Conservation (phyloP, 1,140 invertebrate genomes). For the Heliconius hermathena region DNA sequence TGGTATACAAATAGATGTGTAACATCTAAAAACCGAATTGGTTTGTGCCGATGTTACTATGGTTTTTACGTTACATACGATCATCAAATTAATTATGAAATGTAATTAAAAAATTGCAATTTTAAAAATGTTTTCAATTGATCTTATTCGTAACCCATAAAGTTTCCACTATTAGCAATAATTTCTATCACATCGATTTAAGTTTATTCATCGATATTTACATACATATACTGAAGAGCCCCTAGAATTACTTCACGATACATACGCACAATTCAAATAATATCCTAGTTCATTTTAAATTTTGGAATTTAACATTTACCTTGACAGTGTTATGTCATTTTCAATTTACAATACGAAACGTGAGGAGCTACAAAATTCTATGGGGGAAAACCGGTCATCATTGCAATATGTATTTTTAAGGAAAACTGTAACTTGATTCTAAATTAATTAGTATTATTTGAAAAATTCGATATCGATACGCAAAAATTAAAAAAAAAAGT, state of each 20-base stretch:
- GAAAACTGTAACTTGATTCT: not conserved
- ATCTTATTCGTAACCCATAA: conserved; percentile 53
- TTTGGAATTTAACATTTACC: not conserved
- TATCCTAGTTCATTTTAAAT: not conserved
- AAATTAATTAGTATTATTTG: not conserved
- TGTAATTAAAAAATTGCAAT: too few relatives aligned
- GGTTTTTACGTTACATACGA: too few relatives aligned
- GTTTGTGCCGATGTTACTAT: too few relatives aligned
- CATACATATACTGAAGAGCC: not conserved
- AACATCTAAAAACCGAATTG: too few relatives aligned
- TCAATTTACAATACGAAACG: not conserved
- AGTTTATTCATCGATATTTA: not conserved
- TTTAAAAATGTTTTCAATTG: too few relatives aligned
- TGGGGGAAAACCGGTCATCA: not conserved
- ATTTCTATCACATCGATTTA: not conserved
- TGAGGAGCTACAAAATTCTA: not conserved
- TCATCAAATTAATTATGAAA: too few relatives aligned
- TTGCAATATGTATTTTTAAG: not conserved
- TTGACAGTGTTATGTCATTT: not conserved
- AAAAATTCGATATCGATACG: not conserved
- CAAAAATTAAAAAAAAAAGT: not conserved
- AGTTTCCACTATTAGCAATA: not conserved
- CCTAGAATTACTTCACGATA: not conserved
- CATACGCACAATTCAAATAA: not conserved
- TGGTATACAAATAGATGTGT: too few relatives aligned